Base-by-base conservation (phyloP, 2,888 invertebrate genomes). In the Spodoptera picta region DNA sequence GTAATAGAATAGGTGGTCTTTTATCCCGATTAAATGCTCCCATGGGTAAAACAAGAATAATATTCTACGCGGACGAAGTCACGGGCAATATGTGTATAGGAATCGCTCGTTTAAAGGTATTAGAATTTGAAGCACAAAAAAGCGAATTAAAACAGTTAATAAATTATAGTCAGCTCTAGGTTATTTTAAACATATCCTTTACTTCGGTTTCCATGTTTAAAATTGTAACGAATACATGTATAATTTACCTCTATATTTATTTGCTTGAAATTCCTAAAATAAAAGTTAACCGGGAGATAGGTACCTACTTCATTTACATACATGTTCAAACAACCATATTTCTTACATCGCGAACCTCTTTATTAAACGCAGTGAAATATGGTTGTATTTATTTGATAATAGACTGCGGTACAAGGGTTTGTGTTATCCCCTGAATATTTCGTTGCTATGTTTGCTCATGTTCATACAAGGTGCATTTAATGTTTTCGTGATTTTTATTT, bases 311-410 rank as follows among this genome's bases (percentile, higher is more conserved):
- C 46, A 63, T 61, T 60, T 63, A 59, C 63, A 67, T 63, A 59
- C 63, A 67, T 63, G 47, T 27, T 50, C 49, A 41, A 47, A 59
- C 55, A 60, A 47, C 24, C 23, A 47, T 68, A 64, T 68, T 60
- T 64, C 60, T 57, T 57, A 60, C 57, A 64, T 63, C 46, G 61
- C 58, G 41, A 64, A 64, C 50, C 56, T 68, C 57, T 64, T 64
- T 68, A 64, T 68, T 64, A 68, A 43, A 50, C n/a, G n/a, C 24
- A 45, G 49, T 57, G 68, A 68, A 47, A 64, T 68, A 68, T 60
- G 64, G 50, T 49, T 47, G 45, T 64, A 64, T 68, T 68, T 68
- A 68, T 68, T 68, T 68, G 68, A 64, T 60, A 68, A 64, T 64
- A 50, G 57, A 54, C 54, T 53, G 57, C 60, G 50, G 43, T 11